phyloP scores from a whole-genome alignment of 2,797 vertebrate species.

The Crypturellus tataupa region DNA sequence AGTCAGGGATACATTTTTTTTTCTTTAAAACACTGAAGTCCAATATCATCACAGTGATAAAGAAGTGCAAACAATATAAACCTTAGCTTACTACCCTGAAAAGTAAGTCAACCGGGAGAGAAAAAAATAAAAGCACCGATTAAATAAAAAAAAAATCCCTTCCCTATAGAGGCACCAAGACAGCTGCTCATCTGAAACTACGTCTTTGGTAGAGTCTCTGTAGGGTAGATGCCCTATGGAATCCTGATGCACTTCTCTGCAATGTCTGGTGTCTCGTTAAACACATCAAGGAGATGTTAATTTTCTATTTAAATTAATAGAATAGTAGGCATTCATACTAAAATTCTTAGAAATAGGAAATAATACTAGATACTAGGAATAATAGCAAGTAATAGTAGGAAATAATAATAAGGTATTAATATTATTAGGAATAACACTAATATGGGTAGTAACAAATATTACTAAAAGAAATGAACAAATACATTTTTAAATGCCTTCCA shows the following conservation, averaged over 20 bases:
- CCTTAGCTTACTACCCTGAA: neutral
- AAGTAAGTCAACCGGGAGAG: neutral
- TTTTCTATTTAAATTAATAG: neutral
- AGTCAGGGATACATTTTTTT: neutral
- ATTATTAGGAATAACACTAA: too few species aligned
- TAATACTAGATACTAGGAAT: too few species aligned
- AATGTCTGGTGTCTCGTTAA: neutral
- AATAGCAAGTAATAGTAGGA: too few species aligned
- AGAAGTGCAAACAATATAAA: neutral
- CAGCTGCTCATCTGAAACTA: neutral
- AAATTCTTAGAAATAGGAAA: too few species aligned
- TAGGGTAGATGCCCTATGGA: neutral
- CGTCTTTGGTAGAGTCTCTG: neutral
- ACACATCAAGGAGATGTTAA: neutral
- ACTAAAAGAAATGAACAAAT: constrained; percentile 1
- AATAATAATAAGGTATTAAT: too few species aligned
- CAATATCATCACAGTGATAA: neutral
- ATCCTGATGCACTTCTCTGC: neutral
- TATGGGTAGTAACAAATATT: too few species aligned
- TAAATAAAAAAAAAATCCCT: neutral
- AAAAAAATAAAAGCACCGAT: neutral
- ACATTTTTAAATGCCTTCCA: neutral
- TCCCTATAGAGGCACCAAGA: neutral
- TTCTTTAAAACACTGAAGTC: neutral
- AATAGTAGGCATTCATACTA: neutral